Evolutionary conservation across 2,797 vertebrate genomes (phyloP).

Genomic region (Sphaeramia orbicularis): DNA sequence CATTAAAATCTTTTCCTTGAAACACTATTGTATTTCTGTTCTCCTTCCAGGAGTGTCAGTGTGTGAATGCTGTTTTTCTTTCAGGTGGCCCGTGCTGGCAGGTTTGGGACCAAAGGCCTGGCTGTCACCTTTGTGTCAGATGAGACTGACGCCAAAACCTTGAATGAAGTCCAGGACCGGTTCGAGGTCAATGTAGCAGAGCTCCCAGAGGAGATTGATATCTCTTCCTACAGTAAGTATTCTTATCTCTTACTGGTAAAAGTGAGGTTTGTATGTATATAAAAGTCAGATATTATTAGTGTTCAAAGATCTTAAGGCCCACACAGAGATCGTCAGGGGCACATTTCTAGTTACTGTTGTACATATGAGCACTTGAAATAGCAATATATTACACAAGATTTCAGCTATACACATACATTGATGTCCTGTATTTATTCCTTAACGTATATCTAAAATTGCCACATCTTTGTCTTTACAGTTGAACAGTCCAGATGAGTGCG

Average conservation of each 20-base stretch:
- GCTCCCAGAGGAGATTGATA: constrained; percentile 92
- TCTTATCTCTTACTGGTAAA: not conserved
- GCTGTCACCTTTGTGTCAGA: constrained; percentile 92
- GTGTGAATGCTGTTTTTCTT: not conserved
- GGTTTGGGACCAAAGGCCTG: constrained; percentile 92
- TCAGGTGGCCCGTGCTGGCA: constrained; percentile 90
- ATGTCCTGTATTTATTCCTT: too few relatives aligned
- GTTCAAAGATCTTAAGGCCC: too few relatives aligned
- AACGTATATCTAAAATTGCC: not conserved
- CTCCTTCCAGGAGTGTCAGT: not conserved
- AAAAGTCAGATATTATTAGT: too few relatives aligned
- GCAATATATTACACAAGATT: too few relatives aligned
- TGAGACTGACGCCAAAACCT: constrained; percentile 89
- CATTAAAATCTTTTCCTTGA: not conserved
- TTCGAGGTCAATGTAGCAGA: constrained; percentile 93
- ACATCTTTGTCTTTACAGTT: constrained; percentile 78
- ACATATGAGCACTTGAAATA: not conserved
- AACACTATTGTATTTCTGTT: not conserved
- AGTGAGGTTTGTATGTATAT: too few relatives aligned
- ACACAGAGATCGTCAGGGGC: too few relatives aligned
- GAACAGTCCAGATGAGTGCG: constrained; percentile 90
- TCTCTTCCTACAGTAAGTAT: constrained; percentile 92
- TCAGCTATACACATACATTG: too few relatives aligned
- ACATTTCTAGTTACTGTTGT: not conserved
- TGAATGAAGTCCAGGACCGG: constrained; percentile 92